Percentiles rank a stretch among this genome's conserved stretches.
Evolutionary conservation across 2,888 invertebrate species (phyloP).

Genomic region (Ferrisia virgata): DNA sequence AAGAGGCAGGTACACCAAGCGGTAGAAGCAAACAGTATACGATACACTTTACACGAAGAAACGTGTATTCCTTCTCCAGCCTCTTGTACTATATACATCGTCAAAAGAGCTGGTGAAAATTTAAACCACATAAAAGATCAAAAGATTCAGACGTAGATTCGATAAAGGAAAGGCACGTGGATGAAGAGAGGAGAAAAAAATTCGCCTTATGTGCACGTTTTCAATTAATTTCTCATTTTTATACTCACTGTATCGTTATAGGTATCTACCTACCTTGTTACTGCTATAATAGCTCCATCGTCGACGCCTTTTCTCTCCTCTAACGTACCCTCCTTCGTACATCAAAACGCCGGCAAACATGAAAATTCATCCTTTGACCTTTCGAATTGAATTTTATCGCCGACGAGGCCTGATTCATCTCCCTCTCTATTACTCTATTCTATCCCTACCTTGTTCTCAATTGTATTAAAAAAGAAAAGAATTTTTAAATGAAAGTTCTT

Average conservation of each 20-base stretch:
- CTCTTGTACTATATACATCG: too few species aligned
- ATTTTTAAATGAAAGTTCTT: constrained; percentile 23
- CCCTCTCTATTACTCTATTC: too few species aligned
- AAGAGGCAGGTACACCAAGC: not conserved
- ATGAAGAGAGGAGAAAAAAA: not conserved
- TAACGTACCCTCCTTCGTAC: not conserved
- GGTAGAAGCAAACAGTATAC: too few species aligned
- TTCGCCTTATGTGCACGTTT: constrained; percentile 1
- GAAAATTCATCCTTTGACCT: constrained; percentile 28
- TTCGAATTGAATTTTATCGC: constrained; percentile 17
- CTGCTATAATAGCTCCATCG: not conserved
- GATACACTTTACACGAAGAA: not conserved
- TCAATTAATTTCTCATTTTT: constrained; percentile 31
- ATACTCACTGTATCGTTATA: too few species aligned
- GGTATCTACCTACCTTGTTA: too few species aligned
- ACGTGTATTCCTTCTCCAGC: not conserved
- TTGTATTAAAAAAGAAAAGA: not conserved
- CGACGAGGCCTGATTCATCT: constrained; percentile 9
- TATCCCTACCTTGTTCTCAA: too few species aligned
- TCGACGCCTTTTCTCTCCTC: not conserved
- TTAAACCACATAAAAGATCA: constrained; percentile 11
- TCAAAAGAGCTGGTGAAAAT: not conserved
- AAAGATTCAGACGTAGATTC: not conserved
- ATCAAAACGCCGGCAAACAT: not conserved
- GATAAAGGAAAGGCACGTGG: not conserved